phyloP scores from a whole-genome alignment of 2,113 vertebrate species.

The Pelobates fuscus region DNA sequence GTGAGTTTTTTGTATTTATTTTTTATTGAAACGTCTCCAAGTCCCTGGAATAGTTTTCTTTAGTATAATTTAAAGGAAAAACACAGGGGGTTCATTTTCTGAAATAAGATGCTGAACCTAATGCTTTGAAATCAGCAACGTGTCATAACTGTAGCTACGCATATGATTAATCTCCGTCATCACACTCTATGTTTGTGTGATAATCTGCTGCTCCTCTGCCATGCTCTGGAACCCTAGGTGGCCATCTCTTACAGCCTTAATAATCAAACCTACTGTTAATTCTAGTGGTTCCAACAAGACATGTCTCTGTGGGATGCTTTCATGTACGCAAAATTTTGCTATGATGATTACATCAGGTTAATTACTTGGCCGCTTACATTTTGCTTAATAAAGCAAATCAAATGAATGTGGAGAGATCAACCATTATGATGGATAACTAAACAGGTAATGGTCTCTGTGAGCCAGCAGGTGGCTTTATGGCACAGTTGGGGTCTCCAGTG shows the following conservation, averaged over 20 bases:
- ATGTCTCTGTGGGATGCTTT: not conserved
- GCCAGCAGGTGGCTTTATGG: not conserved
- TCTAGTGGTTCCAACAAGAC: not conserved
- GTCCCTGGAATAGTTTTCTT: no score
- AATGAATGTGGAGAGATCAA: not conserved
- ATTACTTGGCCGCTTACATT: not conserved
- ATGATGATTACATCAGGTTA: not conserved
- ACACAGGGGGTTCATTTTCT: no score
- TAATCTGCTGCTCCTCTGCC: not conserved
- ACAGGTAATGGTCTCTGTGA: not conserved
- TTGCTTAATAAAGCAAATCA: not conserved
- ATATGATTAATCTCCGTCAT: no score
- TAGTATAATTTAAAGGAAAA: no score
- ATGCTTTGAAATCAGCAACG: no score
- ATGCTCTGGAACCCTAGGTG: not conserved
- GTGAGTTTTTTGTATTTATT: no score
- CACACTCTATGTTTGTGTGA: not conserved
- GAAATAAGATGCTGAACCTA: no score
- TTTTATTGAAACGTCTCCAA: no score
- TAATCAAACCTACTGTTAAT: not conserved
- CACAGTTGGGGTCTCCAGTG: not conserved
- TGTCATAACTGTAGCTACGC: no score
- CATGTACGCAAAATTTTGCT: not conserved
- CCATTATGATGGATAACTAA: not conserved
- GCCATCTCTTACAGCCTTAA: not conserved